Evolutionary conservation across 2,113 vertebrate genomes (phyloP).

Genomic region (Urocitellus parryii): DNA sequence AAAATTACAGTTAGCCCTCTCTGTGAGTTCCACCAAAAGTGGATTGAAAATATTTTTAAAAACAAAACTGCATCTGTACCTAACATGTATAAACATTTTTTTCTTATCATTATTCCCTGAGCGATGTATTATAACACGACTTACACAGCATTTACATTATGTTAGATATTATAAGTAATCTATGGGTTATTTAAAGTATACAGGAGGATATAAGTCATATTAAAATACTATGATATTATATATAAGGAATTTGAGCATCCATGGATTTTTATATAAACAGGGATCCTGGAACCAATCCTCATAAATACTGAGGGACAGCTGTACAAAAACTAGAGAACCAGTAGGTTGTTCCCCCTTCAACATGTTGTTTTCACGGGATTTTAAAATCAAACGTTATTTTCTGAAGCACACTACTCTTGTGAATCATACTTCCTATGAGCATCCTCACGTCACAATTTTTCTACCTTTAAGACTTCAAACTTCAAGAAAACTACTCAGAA

Average conservation of each 20-base stretch:
- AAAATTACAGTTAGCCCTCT: background rate
- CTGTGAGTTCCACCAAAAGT: background rate
- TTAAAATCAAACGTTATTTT: constrained; percentile 18
- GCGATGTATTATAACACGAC: background rate
- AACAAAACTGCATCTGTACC: background rate
- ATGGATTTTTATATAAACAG: background rate
- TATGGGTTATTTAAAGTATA: background rate
- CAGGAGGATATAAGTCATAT: background rate
- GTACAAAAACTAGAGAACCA: background rate
- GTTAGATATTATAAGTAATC: background rate
- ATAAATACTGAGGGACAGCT: too few relatives aligned
- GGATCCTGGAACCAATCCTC: background rate
- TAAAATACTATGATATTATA: background rate
- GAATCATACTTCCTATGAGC: background rate
- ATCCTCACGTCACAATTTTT: background rate
- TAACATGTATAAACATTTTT: background rate
- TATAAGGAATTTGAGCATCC: background rate
- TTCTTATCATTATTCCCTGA: background rate
- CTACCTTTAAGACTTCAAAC: background rate
- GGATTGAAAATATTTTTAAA: background rate
- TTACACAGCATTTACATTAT: background rate
- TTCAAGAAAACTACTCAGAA: background rate
- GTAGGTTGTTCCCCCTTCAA: background rate
- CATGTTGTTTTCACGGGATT: too few relatives aligned
- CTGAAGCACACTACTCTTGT: background rate